phyloP scores from a whole-genome alignment of 2,797 vertebrate species.

The Furcifer pardalis region DNA sequence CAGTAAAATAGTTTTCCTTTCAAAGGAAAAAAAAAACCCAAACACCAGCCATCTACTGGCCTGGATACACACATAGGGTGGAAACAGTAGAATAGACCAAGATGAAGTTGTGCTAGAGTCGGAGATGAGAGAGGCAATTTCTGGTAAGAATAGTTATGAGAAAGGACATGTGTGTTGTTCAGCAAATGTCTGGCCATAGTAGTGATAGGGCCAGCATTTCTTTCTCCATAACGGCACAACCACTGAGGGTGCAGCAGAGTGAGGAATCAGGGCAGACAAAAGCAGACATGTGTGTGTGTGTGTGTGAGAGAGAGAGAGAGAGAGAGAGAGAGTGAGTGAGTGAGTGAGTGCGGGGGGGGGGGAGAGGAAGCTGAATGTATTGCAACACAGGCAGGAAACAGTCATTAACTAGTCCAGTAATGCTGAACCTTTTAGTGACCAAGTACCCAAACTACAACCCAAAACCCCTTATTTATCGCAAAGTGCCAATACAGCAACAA shows the following conservation, averaged over 20 bases:
- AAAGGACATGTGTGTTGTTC: neutral
- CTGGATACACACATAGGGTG: conserved; percentile 38
- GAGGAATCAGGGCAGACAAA: neutral
- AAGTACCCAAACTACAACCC: too few species aligned
- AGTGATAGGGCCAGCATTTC: neutral
- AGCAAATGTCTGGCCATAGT: neutral
- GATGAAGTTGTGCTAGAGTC: conserved; percentile 34
- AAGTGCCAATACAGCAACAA: too few species aligned
- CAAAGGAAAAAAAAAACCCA: conserved; percentile 3
- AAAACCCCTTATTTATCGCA: too few species aligned
- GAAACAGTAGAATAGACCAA: conserved; percentile 49
- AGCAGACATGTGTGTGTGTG: too few species aligned
- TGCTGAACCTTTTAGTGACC: too few species aligned
- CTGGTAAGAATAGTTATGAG: neutral
- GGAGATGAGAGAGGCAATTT: neutral
- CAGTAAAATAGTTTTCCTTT: conserved; percentile 20
- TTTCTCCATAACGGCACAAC: neutral
- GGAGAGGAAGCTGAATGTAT: neutral
- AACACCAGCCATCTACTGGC: neutral
- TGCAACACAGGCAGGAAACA: neutral
- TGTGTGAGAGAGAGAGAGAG: too few species aligned
- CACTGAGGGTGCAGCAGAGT: neutral
- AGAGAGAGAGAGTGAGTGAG: too few species aligned
- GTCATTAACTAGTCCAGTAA: neutral
- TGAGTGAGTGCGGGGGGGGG: too few species aligned